Evolutionary conservation across 2,797 vertebrate genomes (phyloP), one percentile per base, ranked within the genome.

Genomic region (Manis pentadactyla): DNA sequence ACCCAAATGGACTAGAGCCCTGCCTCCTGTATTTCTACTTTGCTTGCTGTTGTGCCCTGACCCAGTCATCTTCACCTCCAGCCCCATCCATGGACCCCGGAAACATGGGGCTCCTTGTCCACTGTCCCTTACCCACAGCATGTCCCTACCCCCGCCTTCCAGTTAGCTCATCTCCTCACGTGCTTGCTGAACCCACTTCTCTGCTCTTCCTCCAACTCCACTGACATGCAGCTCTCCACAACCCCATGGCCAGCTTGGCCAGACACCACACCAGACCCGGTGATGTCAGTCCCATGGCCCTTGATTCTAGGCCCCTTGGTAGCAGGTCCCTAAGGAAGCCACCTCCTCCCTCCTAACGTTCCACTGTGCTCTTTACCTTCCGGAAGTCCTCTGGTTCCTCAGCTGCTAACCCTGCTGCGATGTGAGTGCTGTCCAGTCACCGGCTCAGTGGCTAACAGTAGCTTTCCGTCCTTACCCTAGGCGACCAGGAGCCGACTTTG

Each of bases 41-140:
- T 15, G 29, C 59, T 29, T 29, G 4, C 59, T 21, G 3, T 27
- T 15, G 25, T 13, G n/a, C 11, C 69, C 42, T 1, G 57, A 29
- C 46, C 25, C 10, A 53, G 19, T 0, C 11, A 53, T 53, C 49
- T 7, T 53, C 87, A 31, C 2, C 4, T 13, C n/a, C 12, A 0
- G 15, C n/a, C 5, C 10, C 7, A 5, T 14, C 7, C 21, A 12
- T 7, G 0, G 13, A 29, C 4, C 27, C 29, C 46, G 23, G 34
- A 23, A 39, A 46, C 17, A 17, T 55, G 13, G 39, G 4, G 9
- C 34, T 21, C 12, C 17, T 27, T 53, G 31, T 9, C 75, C 51
- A 18, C 10, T 1, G 46, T 19, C 61, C n/a, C 12, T 19, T 4
- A 6, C 5, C 12, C 15, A 2, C 73, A 12, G 29, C 2, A 27